Conservation (phyloP, 2,113 vertebrate species). For the Cyanocitta stelleri region DNA sequence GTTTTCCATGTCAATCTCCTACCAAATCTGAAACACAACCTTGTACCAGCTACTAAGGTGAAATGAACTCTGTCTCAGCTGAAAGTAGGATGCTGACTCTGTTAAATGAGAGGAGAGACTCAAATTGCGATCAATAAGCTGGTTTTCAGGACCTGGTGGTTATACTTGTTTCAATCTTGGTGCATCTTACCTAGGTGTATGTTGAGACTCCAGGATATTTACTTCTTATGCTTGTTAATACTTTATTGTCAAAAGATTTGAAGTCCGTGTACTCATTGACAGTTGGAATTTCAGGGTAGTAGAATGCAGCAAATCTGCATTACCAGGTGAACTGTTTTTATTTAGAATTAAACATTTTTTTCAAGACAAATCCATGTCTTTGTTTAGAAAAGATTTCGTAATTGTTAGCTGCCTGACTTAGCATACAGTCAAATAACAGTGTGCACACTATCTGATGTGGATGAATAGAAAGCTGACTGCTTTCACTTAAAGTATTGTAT, state of each 20-base stretch:
- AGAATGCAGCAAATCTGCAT: not conserved
- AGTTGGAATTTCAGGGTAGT: not conserved
- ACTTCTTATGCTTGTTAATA: not conserved
- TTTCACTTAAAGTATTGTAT: not conserved
- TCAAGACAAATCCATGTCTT: not conserved
- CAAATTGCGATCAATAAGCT: not conserved
- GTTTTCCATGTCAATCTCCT: not conserved
- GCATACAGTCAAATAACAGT: rapidly evolving
- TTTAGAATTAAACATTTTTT: not conserved
- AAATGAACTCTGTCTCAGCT: not conserved
- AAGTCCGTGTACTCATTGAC: not conserved
- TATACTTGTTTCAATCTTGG: not conserved
- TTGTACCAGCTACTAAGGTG: not conserved
- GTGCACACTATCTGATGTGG: rapidly evolving
- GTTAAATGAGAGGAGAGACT: not conserved
- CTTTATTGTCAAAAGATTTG: not conserved
- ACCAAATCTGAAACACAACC: not conserved
- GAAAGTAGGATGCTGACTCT: not conserved
- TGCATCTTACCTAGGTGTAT: not conserved
- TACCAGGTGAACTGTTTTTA: not conserved
- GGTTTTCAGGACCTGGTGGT: not conserved
- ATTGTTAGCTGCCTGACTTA: not conserved
- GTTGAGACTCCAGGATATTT: not conserved
- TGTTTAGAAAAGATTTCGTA: not conserved
- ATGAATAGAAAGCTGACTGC: not conserved